These are phyloP conservation scores for Erebia aethiops DNA, from an alignment of 2,888 invertebrate genomes.

Conservation along the genomic window DNA sequence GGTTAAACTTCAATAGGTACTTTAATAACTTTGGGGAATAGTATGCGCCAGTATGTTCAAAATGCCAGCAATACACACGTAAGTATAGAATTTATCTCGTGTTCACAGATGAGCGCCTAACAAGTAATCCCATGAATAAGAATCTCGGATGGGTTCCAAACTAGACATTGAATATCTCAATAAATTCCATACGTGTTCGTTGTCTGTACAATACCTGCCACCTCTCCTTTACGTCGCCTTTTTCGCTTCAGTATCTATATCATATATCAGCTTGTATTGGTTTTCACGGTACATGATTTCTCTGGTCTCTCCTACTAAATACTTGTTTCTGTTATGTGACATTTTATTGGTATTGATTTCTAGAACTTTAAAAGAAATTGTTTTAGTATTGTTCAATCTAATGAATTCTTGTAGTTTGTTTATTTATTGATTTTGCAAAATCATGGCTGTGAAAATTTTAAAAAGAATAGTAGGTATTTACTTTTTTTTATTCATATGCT, in stretches of 20 bases:
- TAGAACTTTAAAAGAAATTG: no score
- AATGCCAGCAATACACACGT: neutral
- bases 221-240: neutral
- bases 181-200: constrained; percentile 15
- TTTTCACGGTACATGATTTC: neutral
- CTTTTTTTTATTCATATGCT: no score
- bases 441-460: no score
- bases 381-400: no score
- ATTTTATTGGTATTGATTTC: no score
- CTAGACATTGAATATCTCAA: neutral
- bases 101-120: constrained; percentile 10
- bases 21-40: neutral
- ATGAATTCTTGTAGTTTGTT: no score
- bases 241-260: neutral
- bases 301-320: no score
- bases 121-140: neutral
- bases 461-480: no score
- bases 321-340: no score
- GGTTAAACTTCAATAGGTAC: no score
- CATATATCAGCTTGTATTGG: neutral
- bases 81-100: constrained; percentile 6
- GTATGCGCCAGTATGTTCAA: neutral
- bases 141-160: neutral
- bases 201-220: neutral
- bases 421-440: no score